Evolutionary conservation across 2,888 invertebrate species (phyloP).

Genomic region (Cataglyphis albicans): DNA sequence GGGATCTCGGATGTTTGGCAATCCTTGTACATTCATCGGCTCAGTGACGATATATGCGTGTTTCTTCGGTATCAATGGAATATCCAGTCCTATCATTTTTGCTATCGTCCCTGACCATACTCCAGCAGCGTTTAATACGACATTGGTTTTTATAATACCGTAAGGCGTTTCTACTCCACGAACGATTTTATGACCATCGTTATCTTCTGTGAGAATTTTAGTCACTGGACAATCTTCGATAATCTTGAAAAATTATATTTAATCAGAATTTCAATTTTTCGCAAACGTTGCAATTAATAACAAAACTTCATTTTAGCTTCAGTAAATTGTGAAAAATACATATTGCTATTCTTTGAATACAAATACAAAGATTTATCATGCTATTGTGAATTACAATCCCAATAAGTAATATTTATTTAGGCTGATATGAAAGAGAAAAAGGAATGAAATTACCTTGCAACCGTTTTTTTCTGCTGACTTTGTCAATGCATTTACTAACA

Average conservation of each 20-base stretch:
- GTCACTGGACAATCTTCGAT: conserved; percentile 92
- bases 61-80: conserved; percentile 94
- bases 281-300: not conserved
- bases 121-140: conserved; percentile 93
- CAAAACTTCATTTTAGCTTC: not conserved
- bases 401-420: not conserved
- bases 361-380: not conserved
- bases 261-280: not conserved
- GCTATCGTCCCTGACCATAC: conserved; percentile 94
- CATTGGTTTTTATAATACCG: conserved; percentile 92
- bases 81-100: conserved; percentile 89
- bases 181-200: conserved; percentile 90
- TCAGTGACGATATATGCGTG: conserved; percentile 96
- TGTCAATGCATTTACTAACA: conserved; percentile 91
- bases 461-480: conserved; percentile 91
- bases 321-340: not conserved
- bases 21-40: conserved; percentile 90
- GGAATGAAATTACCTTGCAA: conserved; percentile 88
- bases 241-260: conserved; percentile 86
- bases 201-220: conserved; percentile 90
- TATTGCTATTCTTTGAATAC: not conserved
- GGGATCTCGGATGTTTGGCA: conserved; percentile 95
- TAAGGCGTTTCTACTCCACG: conserved; percentile 92
- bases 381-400: not conserved
- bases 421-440: not conserved